A percentile compares a stretch with the other conserved stretches of the same genome.
phyloP scores from a whole-genome alignment of 2,888 invertebrate genomes.

The Drosophila cracens region DNA sequence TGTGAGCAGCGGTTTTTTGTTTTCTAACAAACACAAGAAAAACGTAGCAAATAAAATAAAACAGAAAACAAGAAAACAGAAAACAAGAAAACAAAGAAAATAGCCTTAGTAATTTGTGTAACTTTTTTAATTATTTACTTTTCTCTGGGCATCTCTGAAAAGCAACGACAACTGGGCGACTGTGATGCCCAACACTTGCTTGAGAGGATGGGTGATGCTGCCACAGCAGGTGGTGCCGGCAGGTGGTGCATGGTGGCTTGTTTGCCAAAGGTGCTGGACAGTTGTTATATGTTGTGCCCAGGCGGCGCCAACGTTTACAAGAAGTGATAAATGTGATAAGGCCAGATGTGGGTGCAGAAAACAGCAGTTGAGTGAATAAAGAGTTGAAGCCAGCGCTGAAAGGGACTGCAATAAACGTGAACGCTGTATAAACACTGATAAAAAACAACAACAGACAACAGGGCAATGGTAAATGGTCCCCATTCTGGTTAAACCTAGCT shows the following conservation, averaged over 20 bases:
- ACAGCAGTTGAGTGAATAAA: background rate
- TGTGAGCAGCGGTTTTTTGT: conserved; percentile 12
- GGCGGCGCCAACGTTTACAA: conserved; percentile 30
- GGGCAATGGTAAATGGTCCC: background rate
- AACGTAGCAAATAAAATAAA: background rate
- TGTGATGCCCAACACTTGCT: conserved; percentile 50
- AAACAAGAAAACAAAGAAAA: background rate
- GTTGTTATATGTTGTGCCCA: conserved; percentile 1
- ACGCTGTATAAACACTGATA: background rate
- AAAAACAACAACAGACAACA: too few relatives aligned
- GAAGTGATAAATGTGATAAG: conserved; percentile 44
- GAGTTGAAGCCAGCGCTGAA: conserved; percentile 5
- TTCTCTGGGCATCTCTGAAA: conserved; percentile 16
- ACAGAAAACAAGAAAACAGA: background rate
- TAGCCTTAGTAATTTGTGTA: conserved; percentile 60
- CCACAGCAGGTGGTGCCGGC: background rate
- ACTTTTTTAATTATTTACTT: conserved; percentile 75
- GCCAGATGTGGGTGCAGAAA: background rate
- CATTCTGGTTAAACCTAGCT: background rate
- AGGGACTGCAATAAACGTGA: background rate
- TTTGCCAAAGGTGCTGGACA: conserved; percentile 19
- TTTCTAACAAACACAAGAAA: background rate
- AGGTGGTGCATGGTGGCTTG: background rate
- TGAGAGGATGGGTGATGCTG: background rate
- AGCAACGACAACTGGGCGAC: conserved; percentile 31